Base-by-base conservation (phyloP, 2,113 vertebrate genomes). In the Myotis lucifugus region DNA sequence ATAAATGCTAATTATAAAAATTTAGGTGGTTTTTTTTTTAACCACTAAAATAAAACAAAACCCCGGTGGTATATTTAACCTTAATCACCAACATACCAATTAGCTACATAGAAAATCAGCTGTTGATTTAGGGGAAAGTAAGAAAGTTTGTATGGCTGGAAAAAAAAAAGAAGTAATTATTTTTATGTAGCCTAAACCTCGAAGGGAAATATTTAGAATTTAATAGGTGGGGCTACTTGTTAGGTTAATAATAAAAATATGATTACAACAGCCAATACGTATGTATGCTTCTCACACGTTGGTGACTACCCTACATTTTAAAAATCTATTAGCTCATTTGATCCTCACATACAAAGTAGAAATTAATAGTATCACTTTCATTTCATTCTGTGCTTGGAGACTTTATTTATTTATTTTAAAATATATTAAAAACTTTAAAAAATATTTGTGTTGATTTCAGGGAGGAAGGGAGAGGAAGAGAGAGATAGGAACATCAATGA, bases 1-100 rank as follows among this genome's bases (percentile, higher is more conserved):
- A 61, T 61, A 93, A 97, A 93, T 92, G 73, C 40, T 78, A 83
- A 95, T 91, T 85, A 81, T 94, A 93, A 95, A 84, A 61, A 72
- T 64, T 29, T 67, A 73, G 67, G 23, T 29, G 23, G 42, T n/a
- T 23, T 77, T 85, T 61, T 79, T 70, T 85, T 64, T 9, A 86
- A 74, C 87, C 52, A 78, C 46, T 73, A 74, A 88, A 77, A 40
- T 81, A 85, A 95, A 90, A 85, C 42, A 85, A 95, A 90, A 85
- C 40, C 29, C 37, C 34, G 8, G 52, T 32, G 69, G 56, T 37
- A 79, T 84, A 88, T 46, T 91, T 86, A 73, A 89, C 37, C 56
- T 73, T 8, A 11, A 12, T 83, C 46, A 56, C 25, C 81, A 78
- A 72, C 54, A 40, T 54, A n/a, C 46, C n/a, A 59, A 50, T 48